Evolutionary conservation across 2,797 vertebrate genomes (phyloP).

Genomic region (Sebastes taczanowskii): DNA sequence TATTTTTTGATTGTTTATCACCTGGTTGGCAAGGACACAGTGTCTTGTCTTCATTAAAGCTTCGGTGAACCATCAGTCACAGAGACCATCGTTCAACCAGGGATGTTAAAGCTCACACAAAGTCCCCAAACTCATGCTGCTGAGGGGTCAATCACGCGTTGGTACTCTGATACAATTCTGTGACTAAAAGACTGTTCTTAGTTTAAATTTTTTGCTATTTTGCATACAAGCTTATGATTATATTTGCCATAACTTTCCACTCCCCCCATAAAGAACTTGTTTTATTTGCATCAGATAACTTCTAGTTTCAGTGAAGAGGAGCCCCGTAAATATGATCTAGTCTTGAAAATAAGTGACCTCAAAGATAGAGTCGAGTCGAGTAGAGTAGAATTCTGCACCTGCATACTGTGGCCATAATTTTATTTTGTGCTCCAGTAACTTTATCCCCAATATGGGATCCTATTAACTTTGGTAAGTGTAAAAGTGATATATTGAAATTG

Average conservation of each 20-base stretch:
- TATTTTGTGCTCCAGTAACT: not conserved
- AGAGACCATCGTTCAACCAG: not conserved
- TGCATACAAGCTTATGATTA: not conserved
- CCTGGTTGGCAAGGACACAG: conserved; percentile 6
- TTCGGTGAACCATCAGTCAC: not conserved
- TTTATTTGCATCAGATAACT: not conserved
- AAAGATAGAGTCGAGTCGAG: not conserved
- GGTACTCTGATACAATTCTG: not conserved
- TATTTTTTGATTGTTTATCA: conserved; percentile 31
- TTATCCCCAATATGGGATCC: not conserved
- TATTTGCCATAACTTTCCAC: not conserved
- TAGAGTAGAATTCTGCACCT: conserved; percentile 7
- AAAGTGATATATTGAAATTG: not conserved
- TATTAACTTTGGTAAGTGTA: not conserved
- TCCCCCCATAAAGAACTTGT: not conserved
- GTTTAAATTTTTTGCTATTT: not conserved
- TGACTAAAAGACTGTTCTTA: not conserved
- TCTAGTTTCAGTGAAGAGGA: not conserved
- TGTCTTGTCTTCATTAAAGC: conserved; percentile 9
- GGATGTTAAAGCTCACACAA: not conserved
- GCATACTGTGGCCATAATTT: not conserved
- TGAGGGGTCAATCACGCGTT: not conserved
- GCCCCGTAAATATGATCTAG: not conserved
- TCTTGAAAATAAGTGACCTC: not conserved
- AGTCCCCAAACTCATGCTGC: not conserved